A percentile compares a stretch with the other conserved stretches of the same genome.
Evolutionary conservation across 2,113 vertebrate genomes (phyloP).

Genomic region (Propithecus coquereli): DNA sequence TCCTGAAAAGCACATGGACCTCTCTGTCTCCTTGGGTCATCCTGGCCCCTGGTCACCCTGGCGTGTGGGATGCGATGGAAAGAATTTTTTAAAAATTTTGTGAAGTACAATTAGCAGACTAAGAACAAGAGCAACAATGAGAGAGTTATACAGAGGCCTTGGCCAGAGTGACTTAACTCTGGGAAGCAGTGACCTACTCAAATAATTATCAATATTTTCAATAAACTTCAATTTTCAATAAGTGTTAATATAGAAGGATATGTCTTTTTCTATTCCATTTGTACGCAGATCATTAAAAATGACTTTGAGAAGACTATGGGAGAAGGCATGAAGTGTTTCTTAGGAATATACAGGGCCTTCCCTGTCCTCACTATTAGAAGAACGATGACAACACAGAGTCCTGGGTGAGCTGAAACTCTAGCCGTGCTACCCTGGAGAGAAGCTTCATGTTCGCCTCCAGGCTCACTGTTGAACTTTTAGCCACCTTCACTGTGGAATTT

Average conservation of each 20-base stretch:
- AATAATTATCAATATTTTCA: neutral
- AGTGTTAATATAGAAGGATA: neutral
- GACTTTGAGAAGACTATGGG: neutral
- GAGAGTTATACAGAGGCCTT: too few species aligned
- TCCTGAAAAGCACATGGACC: neutral
- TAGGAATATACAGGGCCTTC: neutral
- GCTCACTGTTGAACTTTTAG: too few species aligned
- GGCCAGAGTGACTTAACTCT: neutral
- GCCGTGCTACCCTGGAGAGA: neutral
- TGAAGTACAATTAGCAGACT: neutral
- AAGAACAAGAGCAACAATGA: neutral
- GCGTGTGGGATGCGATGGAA: neutral
- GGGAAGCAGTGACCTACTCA: neutral
- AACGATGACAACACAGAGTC: neutral
- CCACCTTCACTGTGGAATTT: neutral
- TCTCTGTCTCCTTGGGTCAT: neutral
- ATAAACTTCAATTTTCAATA: neutral
- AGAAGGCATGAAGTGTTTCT: neutral
- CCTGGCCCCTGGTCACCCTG: neutral
- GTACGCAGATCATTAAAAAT: neutral
- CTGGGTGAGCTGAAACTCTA: too few species aligned
- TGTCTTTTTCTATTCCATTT: neutral
- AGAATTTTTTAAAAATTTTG: neutral
- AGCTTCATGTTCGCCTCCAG: accelerated
- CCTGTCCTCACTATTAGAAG: neutral